Evolutionary conservation across 2,888 invertebrate species (phyloP).

Genomic region (Agonopterix alstromeriana): DNA sequence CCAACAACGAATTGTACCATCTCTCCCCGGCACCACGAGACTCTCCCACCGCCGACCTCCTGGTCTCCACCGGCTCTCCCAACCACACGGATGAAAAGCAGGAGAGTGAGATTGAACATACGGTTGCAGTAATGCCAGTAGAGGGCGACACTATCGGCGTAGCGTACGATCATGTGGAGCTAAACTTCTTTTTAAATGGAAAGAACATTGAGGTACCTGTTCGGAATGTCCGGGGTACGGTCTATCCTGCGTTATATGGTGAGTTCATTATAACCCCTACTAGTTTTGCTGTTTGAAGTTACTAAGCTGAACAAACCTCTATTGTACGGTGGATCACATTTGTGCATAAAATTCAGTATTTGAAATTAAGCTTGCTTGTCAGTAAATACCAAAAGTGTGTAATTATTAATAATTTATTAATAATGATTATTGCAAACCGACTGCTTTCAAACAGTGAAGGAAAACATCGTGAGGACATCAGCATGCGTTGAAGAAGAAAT

Average conservation of each 20-base stretch:
- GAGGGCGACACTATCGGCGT: conserved; percentile 97
- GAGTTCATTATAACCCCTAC: conserved; percentile 30
- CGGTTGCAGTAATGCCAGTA: conserved; percentile 77
- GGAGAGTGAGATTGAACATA: conserved; percentile 38
- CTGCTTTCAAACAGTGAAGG: too few species aligned
- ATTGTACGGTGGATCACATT: too few species aligned
- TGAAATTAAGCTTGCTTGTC: too few species aligned
- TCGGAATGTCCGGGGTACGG: conserved; percentile 91
- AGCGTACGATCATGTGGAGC: conserved; percentile 96
- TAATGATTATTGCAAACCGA: too few species aligned
- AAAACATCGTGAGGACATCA: too few species aligned
- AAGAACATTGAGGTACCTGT: conserved; percentile 90
- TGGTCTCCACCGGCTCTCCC: conserved; percentile 54
- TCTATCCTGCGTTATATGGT: conserved; percentile 96
- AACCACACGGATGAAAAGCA: conserved; percentile 40
- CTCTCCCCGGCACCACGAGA: conserved; percentile 65
- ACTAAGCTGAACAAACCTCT: too few species aligned
- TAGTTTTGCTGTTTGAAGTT: too few species aligned
- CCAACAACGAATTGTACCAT: conserved; percentile 86
- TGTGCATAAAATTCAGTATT: too few species aligned
- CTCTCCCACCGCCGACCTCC: conserved; percentile 59
- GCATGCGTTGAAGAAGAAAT: too few species aligned
- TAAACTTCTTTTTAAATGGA: conserved; percentile 97
- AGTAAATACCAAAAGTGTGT: too few species aligned
- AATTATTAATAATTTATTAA: too few species aligned